Conservation (phyloP, 2,113 vertebrate species). For the Clarias gariepinus region DNA sequence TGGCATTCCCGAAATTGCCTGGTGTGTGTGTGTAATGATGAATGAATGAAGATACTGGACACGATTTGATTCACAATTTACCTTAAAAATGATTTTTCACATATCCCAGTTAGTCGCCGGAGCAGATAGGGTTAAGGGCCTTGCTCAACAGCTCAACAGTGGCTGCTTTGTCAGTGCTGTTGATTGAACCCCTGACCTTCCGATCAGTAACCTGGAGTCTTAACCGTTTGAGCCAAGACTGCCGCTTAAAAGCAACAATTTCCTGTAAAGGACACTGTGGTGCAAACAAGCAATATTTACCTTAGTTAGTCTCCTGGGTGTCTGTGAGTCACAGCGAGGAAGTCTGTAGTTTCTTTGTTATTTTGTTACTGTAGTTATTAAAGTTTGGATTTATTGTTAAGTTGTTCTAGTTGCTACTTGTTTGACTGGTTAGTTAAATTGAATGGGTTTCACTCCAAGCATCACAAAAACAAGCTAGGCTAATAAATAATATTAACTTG, state of each 20-base stretch:
- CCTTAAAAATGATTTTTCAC: too few species aligned
- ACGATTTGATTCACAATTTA: too few species aligned
- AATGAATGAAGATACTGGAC: too few species aligned
- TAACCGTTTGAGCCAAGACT: too few species aligned
- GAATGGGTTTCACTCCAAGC: background rate
- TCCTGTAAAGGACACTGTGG: background rate
- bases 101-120: too few species aligned
- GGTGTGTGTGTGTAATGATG: too few species aligned
- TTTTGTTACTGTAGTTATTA: background rate
- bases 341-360: background rate
- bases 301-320: background rate
- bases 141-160: too few species aligned
- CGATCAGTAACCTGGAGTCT: too few species aligned
- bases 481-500: background rate
- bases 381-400: background rate
- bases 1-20: too few species aligned
- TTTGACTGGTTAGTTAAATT: background rate
- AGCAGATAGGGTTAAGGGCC: too few species aligned
- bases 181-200: too few species aligned
- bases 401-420: background rate
- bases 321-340: background rate
- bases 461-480: background rate
- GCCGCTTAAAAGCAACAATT: background rate
- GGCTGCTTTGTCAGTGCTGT: too few species aligned
- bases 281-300: background rate